These are phyloP conservation scores for Poecilia wingei DNA, from an alignment of 2,797 vertebrate genomes.

Conservation along the genomic window DNA sequence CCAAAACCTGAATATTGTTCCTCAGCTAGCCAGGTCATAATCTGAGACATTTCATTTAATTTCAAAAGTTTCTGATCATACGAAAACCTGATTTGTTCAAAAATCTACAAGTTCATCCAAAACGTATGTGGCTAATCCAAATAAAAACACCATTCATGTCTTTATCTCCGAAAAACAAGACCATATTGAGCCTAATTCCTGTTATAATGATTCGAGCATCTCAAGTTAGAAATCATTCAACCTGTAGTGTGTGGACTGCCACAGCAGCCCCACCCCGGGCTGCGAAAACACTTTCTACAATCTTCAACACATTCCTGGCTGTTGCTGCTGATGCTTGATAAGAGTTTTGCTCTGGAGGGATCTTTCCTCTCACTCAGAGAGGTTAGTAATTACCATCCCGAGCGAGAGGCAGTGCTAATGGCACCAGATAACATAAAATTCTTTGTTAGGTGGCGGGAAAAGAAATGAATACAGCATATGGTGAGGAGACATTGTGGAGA, in stretches of 20 bases:
- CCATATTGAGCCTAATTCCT: background rate
- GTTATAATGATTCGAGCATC: background rate
- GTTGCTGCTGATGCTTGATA: constrained; percentile 56
- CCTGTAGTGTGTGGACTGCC: constrained; percentile 1
- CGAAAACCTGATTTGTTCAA: background rate
- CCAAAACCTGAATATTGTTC: background rate
- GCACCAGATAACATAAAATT: constrained; percentile 34
- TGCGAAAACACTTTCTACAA: constrained; percentile 39
- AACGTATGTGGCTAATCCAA: background rate
- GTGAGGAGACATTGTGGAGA: background rate
- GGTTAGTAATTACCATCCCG: constrained; percentile 37
- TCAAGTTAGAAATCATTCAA: background rate
- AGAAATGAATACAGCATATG: constrained; percentile 43
- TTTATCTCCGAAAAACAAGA: background rate
- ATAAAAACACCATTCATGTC: background rate
- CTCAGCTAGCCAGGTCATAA: background rate
- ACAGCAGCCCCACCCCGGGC: constrained; percentile 12
- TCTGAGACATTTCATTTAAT: background rate
- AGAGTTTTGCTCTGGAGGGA: constrained; percentile 33
- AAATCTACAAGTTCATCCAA: background rate
- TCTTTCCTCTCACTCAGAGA: constrained; percentile 42
- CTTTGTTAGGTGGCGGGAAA: constrained; percentile 11
- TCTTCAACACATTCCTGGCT: constrained; percentile 50
- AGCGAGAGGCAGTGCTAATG: constrained; percentile 28
- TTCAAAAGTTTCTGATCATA: background rate